Base-by-base conservation (phyloP, 2,888 invertebrate genomes). In the Opisthograptis luteolata region DNA sequence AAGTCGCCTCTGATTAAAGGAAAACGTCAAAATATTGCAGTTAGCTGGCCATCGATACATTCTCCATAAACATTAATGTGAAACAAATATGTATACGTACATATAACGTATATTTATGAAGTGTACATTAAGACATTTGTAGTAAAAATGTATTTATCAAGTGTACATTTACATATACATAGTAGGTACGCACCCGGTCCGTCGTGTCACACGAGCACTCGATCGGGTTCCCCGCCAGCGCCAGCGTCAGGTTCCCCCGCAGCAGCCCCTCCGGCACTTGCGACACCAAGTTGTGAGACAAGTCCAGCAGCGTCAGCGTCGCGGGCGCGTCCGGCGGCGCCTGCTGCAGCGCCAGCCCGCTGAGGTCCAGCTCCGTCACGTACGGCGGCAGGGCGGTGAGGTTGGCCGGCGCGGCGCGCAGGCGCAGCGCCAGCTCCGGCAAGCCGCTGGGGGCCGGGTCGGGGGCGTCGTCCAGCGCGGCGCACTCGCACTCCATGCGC, bases 141-240 rank as follows among this genome's bases (percentile, higher is more conserved):
- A n/a, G n/a, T n/a, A n/a, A n/a, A n/a, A n/a, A n/a, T n/a, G n/a
- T n/a, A n/a, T n/a, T n/a, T n/a, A n/a, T n/a, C n/a, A n/a, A n/a
- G n/a, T n/a, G n/a, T n/a, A n/a, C n/a, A n/a, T n/a, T n/a, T n/a
- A n/a, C n/a, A n/a, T n/a, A n/a, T n/a, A n/a, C n/a, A n/a, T n/a
- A n/a, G n/a, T n/a, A n/a, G n/a, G n/a, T n/a, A n/a, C n/a, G 2
- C 0, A 47, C 20, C 2, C 6, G n/a, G 1, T 22, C 32, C 13
- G 36, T 19, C 37, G 55, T 42, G 8, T 13, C 45, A 42, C 75
- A 73, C 19, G 55, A 50, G 47, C 75, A 74, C 2, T 7, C 39
- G 6, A 72, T 30, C 7, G 63, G 64, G 43, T 74, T 73, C 2
- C 40, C 34, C 3, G 63, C 50, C 5, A 73, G 35, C 2, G 36